A percentile compares a stretch with the other conserved stretches of the same genome.
Evolutionary conservation across 2,797 vertebrate species (phyloP).

Genomic region (Sebastes elongatus): DNA sequence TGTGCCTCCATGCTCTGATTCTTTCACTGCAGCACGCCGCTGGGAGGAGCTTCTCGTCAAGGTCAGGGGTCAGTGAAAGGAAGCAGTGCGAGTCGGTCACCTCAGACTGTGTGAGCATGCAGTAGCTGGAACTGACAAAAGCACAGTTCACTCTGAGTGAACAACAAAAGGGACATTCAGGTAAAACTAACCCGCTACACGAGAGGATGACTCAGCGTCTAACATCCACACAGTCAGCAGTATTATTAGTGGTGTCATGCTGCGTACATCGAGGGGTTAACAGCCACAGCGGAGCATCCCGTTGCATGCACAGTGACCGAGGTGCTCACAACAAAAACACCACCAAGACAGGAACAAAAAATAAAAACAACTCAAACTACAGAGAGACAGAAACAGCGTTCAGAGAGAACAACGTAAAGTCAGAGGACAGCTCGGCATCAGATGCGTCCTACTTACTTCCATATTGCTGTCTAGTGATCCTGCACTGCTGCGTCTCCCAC

Average conservation of each 20-base stretch:
- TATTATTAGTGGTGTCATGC: constrained; percentile 48
- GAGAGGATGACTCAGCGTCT: neutral
- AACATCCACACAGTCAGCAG: neutral
- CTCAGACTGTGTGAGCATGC: constrained; percentile 72
- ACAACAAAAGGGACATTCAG: constrained; percentile 4
- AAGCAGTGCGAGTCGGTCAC: constrained; percentile 19
- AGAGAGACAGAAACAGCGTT: constrained; percentile 71
- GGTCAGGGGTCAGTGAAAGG: constrained; percentile 23
- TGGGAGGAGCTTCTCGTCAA: neutral
- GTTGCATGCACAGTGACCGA: constrained; percentile 57
- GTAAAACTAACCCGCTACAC: neutral
- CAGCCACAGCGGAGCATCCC: constrained; percentile 14
- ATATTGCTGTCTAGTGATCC: constrained; percentile 99
- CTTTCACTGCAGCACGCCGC: neutral
- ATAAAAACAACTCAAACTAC: constrained; percentile 21
- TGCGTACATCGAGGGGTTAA: constrained; percentile 33
- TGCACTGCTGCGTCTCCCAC: constrained; percentile 98
- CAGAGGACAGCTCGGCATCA: constrained; percentile 79
- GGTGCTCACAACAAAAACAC: constrained; percentile 36
- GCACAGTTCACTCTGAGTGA: neutral
- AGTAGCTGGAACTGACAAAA: constrained; percentile 25
- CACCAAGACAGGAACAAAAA: constrained; percentile 34
- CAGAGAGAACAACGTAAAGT: constrained; percentile 83
- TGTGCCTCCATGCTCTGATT: constrained; percentile 7
- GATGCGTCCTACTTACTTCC: constrained; percentile 96